A percentile compares a stretch with the other conserved stretches of the same genome.
These are phyloP conservation scores for Eupithecia dodoneata DNA, from an alignment of 2,888 invertebrate genomes.

Conservation along the genomic window DNA sequence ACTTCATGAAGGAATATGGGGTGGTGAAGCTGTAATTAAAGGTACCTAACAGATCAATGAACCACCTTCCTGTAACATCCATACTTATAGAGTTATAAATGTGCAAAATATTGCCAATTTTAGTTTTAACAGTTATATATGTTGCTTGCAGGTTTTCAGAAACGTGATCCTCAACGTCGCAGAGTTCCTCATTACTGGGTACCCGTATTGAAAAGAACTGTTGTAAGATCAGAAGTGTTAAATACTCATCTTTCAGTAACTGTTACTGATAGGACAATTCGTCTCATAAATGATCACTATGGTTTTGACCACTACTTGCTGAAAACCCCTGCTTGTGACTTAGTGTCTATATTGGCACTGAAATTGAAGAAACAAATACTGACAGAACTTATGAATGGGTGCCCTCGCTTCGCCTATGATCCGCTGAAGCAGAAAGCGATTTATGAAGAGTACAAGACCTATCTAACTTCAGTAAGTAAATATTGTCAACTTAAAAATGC, in stretches of 20 bases:
- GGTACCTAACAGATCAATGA: constrained; percentile 69
- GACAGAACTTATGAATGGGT: constrained; percentile 86
- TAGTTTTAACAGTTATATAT: background rate
- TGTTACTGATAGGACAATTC: constrained; percentile 93
- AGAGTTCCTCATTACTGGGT: constrained; percentile 95
- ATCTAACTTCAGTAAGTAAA: constrained; percentile 90
- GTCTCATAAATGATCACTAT: constrained; percentile 93
- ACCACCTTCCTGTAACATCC: background rate
- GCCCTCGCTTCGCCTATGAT: constrained; percentile 87
- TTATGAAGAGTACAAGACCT: constrained; percentile 91
- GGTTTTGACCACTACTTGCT: constrained; percentile 98
- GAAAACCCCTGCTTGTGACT: constrained; percentile 96
- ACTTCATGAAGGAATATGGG: constrained; percentile 95
- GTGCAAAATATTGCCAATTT: background rate
- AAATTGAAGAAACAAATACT: constrained; percentile 94
- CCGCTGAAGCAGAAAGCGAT: constrained; percentile 88
- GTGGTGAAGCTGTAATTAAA: constrained; percentile 96
- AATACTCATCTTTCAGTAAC: constrained; percentile 92
- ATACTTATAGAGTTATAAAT: background rate
- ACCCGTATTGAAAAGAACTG: constrained; percentile 90
- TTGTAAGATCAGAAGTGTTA: constrained; percentile 95
- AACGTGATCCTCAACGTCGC: constrained; percentile 82
- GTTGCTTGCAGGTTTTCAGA: constrained; percentile 85
- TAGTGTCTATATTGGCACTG: constrained; percentile 93
- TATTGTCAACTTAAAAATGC: background rate